Percentiles rank a stretch among this genome's conserved stretches.
These are phyloP conservation scores for Hofmannophila pseudospretella DNA, from an alignment of 2,888 invertebrate species.

Conservation along the genomic window DNA sequence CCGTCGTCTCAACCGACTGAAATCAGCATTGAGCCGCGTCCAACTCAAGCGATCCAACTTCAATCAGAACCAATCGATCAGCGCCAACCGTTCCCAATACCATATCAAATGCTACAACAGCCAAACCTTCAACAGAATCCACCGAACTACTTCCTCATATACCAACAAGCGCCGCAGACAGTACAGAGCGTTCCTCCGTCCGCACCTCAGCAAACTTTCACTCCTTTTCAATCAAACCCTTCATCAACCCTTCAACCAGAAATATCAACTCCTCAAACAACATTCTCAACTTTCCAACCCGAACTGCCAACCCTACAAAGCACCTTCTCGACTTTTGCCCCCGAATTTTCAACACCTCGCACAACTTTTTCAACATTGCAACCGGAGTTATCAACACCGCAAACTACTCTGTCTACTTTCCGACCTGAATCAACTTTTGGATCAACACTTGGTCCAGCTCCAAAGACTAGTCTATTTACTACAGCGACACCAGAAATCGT, in stretches of 20 bases:
- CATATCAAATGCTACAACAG: not conserved
- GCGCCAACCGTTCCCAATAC: constrained; percentile 1
- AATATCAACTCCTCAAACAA: constrained; percentile 3
- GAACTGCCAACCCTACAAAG: constrained; percentile 1
- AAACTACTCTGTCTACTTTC: not conserved
- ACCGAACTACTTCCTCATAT: constrained; percentile 36
- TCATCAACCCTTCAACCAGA: constrained; percentile 10
- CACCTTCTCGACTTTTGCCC: not conserved
- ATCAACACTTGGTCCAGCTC: not conserved
- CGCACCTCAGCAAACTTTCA: constrained; percentile 6
- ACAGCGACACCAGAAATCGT: not conserved
- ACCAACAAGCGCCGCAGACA: constrained; percentile 38
- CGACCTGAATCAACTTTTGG: not conserved
- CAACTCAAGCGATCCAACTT: constrained; percentile 1
- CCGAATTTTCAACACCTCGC: not conserved
- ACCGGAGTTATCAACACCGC: constrained; percentile 1
- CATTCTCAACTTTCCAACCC: constrained; percentile 6
- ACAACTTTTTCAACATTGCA: constrained; percentile 3
- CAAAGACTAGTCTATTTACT: not conserved
- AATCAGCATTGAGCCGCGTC: constrained; percentile 1
- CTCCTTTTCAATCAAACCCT: constrained; percentile 2
- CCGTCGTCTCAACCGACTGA: constrained; percentile 3
- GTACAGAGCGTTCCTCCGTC: constrained; percentile 18
- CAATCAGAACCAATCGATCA: not conserved
- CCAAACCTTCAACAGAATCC: constrained; percentile 3